A percentile compares a stretch with the other conserved stretches of the same genome.
Conservation (phyloP, 1,140 invertebrate genomes). For the Oscheius sp. region DNA sequence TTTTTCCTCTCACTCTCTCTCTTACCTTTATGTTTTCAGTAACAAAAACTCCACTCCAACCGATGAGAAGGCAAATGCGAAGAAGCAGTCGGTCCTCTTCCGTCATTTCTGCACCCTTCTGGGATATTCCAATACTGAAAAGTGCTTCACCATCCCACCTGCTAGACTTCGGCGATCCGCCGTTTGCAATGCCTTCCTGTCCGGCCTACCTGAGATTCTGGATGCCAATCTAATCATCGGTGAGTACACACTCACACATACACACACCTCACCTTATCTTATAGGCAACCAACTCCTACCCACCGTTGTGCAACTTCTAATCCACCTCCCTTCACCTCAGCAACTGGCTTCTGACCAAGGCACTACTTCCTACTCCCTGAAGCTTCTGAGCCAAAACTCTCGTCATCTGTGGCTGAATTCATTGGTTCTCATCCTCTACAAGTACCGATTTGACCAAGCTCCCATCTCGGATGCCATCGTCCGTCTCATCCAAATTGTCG, state of each 20-base stretch:
- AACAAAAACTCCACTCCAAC: slow-evolving; percentile 66
- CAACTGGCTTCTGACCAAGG: slow-evolving; percentile 65
- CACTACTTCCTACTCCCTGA: slow-evolving; percentile 76
- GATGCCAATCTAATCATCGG: slow-evolving; percentile 67
- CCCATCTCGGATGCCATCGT: slow-evolving; percentile 76
- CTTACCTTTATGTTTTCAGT: not conserved
- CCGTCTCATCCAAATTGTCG: slow-evolving; percentile 80
- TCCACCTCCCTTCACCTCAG: slow-evolving; percentile 79
- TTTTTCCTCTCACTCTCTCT: not conserved
- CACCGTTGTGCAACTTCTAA: slow-evolving; percentile 78
- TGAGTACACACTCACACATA: slow-evolving; percentile 80
- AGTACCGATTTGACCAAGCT: slow-evolving; percentile 88
- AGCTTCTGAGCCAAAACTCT: slow-evolving; percentile 79
- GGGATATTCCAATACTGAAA: slow-evolving; percentile 87
- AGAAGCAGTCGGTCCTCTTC: slow-evolving; percentile 71
- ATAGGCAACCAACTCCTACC: slow-evolving; percentile 69
- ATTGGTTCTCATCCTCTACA: slow-evolving; percentile 89
- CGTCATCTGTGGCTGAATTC: slow-evolving; percentile 87
- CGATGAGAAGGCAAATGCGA: slow-evolving; percentile 41
- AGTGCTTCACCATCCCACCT: slow-evolving; percentile 83
- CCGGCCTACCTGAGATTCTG: slow-evolving; percentile 73
- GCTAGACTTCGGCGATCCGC: slow-evolving; percentile 79
- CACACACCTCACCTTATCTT: not conserved
- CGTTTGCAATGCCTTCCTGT: slow-evolving; percentile 90
- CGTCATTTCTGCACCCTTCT: slow-evolving; percentile 86